Evolutionary conservation across 2,113 vertebrate species (phyloP).

Genomic region (Mesocricetus auratus): DNA sequence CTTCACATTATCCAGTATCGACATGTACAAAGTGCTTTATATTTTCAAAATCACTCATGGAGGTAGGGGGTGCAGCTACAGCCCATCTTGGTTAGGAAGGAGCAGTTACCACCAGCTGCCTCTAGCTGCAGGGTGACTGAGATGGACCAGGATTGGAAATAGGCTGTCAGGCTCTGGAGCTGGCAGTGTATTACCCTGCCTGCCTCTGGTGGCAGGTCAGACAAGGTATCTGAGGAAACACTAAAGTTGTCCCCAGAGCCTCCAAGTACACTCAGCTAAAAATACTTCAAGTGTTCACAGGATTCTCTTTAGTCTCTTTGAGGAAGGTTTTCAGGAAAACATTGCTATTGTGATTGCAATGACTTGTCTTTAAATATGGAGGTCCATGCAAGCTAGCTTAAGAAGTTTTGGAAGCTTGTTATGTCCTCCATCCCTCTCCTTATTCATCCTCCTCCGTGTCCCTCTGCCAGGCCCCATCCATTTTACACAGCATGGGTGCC

Average conservation of each 20-base stretch:
- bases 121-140: neutral
- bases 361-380: constrained; percentile 39
- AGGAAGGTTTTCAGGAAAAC: constrained; percentile 29
- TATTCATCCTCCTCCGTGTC: neutral
- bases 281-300: constrained; percentile 45
- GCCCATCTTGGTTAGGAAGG: neutral
- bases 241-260: neutral
- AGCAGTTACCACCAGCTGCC: neutral
- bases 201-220: neutral
- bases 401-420: neutral
- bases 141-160: neutral
- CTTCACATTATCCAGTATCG: neutral
- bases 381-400: neutral
- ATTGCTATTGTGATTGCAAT: constrained; percentile 10
- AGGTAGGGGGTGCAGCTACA: neutral
- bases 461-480: neutral
- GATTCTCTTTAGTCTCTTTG: constrained; percentile 19
- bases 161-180: neutral
- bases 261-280: constrained; percentile 53
- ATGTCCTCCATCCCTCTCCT: neutral
- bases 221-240: constrained; percentile 10
- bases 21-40: neutral
- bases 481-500: neutral
- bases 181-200: neutral
- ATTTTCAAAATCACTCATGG: neutral